Evolutionary conservation across 23 tunicate species (phyloP).

Genomic region (Ascidia mentula): DNA sequence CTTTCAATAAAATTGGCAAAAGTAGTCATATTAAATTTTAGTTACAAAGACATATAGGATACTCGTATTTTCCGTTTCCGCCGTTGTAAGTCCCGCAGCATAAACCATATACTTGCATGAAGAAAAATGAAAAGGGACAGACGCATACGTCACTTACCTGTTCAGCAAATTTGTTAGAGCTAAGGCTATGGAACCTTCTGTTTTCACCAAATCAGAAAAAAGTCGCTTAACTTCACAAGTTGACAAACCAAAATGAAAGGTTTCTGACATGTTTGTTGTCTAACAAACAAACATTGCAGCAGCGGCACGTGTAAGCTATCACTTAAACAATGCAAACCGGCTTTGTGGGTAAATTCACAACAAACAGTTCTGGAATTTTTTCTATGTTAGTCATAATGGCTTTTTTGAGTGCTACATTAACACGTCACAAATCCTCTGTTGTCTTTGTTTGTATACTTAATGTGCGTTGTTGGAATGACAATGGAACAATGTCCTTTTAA

Average conservation of each 20-base stretch:
- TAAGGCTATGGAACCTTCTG: constrained; percentile 32
- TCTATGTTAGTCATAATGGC: background rate
- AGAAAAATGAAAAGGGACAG: background rate
- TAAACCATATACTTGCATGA: no score
- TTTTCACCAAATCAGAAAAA: constrained; percentile 12
- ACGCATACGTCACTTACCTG: constrained; percentile 5
- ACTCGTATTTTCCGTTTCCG: no score
- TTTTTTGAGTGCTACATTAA: background rate
- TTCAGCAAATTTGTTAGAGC: constrained; percentile 23
- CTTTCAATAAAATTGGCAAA: no score
- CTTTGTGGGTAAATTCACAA: background rate
- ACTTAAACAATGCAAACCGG: background rate
- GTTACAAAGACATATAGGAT: no score
- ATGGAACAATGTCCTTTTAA: background rate
- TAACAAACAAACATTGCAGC: background rate
- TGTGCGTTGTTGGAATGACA: background rate
- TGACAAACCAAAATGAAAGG: constrained; percentile 34
- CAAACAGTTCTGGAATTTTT: constrained; percentile 11
- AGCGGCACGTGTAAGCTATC: background rate
- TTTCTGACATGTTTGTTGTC: constrained; percentile 29
- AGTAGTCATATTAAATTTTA: no score
- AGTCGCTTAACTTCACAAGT: constrained; percentile 16
- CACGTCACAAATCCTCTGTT: background rate
- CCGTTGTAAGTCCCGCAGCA: no score
- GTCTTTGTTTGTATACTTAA: no score